phyloP scores from a whole-genome alignment of 2,113 vertebrate species.

The Nyctereutes procyonoides region DNA sequence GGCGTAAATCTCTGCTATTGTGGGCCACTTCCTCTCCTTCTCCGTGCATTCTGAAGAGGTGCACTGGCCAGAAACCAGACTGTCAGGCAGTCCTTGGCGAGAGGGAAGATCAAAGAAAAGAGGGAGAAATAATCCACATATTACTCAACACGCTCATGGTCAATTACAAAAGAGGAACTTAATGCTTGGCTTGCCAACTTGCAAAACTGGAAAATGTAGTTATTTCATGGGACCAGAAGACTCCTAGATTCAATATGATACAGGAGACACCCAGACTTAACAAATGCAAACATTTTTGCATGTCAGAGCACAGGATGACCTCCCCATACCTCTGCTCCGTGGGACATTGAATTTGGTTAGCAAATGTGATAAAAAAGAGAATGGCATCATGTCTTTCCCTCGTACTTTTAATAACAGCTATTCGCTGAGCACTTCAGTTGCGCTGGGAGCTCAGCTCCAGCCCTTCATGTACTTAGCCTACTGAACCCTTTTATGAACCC shows the following conservation, averaged over 20 bases:
- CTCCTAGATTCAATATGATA: conserved; percentile 15
- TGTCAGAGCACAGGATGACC: neutral
- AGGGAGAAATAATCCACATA: conserved; percentile 61
- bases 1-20: conserved; percentile 31
- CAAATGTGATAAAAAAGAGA: conserved; percentile 10
- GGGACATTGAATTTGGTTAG: conserved; percentile 24
- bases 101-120: conserved; percentile 74
- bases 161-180: conserved; percentile 77
- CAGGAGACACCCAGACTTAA: neutral
- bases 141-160: conserved; percentile 77
- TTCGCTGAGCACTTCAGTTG: neutral
- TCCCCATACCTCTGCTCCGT: neutral
- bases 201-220: conserved; percentile 51
- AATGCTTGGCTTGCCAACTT: conserved; percentile 70
- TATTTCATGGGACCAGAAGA: conserved; percentile 53
- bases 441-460: neutral
- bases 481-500: neutral
- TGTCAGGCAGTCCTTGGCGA: conserved; percentile 70
- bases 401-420: conserved; percentile 13
- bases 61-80: conserved; percentile 59
- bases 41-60: conserved; percentile 55
- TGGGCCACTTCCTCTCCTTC: conserved; percentile 52
- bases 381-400: neutral
- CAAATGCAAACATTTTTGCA: conserved; percentile 48
- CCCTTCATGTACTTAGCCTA: neutral